Evolutionary conservation across 2,113 vertebrate species (phyloP), one percentile per base, ranked within the genome.

Genomic region (Odontesthes bonariensis): DNA sequence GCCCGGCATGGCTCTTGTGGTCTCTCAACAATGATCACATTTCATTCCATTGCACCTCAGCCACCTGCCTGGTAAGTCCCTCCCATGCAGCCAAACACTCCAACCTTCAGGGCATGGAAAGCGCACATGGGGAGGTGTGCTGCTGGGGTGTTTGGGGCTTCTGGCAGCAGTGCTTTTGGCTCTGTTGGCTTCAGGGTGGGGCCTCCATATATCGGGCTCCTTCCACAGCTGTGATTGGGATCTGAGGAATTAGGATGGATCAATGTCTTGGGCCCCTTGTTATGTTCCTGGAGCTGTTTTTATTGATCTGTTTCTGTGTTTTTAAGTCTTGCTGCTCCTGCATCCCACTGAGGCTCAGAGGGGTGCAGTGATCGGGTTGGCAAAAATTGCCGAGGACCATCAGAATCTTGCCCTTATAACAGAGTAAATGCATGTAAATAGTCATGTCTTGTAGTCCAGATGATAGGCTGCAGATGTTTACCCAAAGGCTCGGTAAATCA

Each of bases 381-480:
- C 60, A 58, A 65, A 71, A 91, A 86, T n/a, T 83, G 80, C 86
- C 86, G 79, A 86, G 64, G 66, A 79, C 66, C 63, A 70, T 68
- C 40, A 84, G 79, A 86, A 79, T 61, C 27, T 27, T 27, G 27
- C 27, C 27, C 27, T 27, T 27, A 27, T 27, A 27, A 27, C n/a
- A 27, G 2, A 27, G 27, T 27, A 27, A 27, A 27, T 27, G 27
- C 27, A 27, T 27, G 27, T 27, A 27, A 27, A 27, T 27, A 27
- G 27, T 81, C 16, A 49, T 22, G 69, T 83, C 77, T 70, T 77
- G 74, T 83, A 79, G 80, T 73, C 67, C 75, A 78, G 75, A 74
- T 89, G 85, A 89, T 82, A 85, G 67, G 78, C 66, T 64, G 77
- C 85, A 89, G 87, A 87, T 90, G 87, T 88, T 89, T 86, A 88